phyloP scores from a whole-genome alignment of 2,888 invertebrate genomes.

The Sarcophaga subvicina region DNA sequence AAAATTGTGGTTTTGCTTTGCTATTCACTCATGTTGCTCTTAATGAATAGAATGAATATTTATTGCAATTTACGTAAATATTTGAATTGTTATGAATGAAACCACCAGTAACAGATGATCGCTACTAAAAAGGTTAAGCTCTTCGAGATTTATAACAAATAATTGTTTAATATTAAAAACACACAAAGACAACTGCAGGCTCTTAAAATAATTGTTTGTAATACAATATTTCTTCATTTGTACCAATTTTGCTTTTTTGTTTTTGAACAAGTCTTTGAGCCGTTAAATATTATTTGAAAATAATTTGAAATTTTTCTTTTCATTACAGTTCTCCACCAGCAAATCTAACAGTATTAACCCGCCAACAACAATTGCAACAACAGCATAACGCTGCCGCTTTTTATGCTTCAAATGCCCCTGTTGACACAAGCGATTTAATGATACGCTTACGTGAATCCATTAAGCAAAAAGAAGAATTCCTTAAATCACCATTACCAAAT shows the following conservation, averaged over 20 bases:
- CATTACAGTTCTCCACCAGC: slow-evolving; percentile 77
- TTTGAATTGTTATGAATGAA: slow-evolving; percentile 5
- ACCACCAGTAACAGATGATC: not conserved
- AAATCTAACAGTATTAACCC: slow-evolving; percentile 81
- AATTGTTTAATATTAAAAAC: not conserved
- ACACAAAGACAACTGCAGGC: too few species aligned
- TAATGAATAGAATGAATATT: slow-evolving; percentile 5
- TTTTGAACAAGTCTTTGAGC: too few species aligned
- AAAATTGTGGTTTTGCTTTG: slow-evolving; percentile 13
- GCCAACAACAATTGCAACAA: slow-evolving; percentile 72
- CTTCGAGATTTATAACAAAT: not conserved
- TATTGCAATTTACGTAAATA: not conserved
- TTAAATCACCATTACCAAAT: slow-evolving; percentile 85
- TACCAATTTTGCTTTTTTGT: too few species aligned
- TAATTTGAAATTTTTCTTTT: slow-evolving; percentile 3
- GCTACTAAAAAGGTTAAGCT: not conserved
- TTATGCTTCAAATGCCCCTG: slow-evolving; percentile 69
- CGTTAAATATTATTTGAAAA: too few species aligned
- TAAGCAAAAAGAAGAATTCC: slow-evolving; percentile 95
- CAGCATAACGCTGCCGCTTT: slow-evolving; percentile 68
- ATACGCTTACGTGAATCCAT: slow-evolving; percentile 91
- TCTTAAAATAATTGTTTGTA: too few species aligned
- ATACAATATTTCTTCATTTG: too few species aligned
- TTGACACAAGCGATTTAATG: slow-evolving; percentile 82
- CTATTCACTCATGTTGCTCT: slow-evolving; percentile 3